These are phyloP conservation scores for Eilema depressum DNA, from an alignment of 2,888 invertebrate species.

Conservation along the genomic window DNA sequence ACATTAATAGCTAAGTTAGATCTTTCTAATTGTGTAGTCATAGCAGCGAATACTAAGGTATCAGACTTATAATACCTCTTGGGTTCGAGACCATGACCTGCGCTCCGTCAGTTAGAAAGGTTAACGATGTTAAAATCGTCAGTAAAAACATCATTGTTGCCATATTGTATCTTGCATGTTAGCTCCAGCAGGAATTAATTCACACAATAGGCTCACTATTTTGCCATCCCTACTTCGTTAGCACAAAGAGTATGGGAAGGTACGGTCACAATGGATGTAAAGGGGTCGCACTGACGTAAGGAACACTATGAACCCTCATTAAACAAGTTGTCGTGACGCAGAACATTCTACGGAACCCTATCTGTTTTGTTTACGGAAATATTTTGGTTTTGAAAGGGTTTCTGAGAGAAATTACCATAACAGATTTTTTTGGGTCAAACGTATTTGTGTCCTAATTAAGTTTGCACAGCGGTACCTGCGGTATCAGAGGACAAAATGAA, in stretches of 20 bases:
- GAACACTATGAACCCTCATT: conserved; percentile 27
- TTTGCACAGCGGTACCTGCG: not conserved
- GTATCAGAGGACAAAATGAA: not conserved
- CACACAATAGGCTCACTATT: conserved; percentile 18
- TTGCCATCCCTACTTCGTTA: conserved; percentile 16
- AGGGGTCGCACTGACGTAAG: conserved; percentile 21
- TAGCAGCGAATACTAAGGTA: not conserved
- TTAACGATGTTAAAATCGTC: not conserved
- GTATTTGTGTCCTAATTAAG: not conserved
- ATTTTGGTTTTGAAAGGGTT: conserved; percentile 13
- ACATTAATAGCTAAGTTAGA: not conserved
- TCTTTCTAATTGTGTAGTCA: not conserved
- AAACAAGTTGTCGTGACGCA: conserved; percentile 23
- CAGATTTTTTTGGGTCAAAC: conserved; percentile 5
- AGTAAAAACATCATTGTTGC: not conserved
- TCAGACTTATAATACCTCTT: no score
- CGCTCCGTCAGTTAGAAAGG: not conserved
- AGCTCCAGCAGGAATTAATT: not conserved
- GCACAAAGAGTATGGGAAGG: conserved; percentile 20
- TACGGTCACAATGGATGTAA: conserved; percentile 19
- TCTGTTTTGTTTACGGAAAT: conserved; percentile 16
- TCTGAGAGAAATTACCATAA: conserved; percentile 3
- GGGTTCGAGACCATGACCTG: not conserved
- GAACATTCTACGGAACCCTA: conserved; percentile 19
- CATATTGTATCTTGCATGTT: not conserved